Conservation (phyloP, 2,888 invertebrate genomes). For the Ligdia adustata region DNA sequence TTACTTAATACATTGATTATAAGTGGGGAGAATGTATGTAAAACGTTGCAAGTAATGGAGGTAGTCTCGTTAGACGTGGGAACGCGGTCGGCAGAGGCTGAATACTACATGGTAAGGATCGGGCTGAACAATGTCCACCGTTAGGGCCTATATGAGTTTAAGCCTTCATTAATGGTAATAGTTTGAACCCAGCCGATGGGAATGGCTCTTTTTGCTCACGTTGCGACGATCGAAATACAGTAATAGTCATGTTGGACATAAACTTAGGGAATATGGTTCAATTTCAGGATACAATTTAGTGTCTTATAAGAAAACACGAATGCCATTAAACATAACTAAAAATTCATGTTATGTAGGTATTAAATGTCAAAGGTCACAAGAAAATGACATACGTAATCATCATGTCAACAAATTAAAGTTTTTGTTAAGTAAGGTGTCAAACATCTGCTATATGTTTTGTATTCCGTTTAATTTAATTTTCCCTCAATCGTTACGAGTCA, state of each 20-base stretch:
- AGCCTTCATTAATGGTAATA: slow-evolving; percentile 78
- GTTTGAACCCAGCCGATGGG: slow-evolving; percentile 66
- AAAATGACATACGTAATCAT: too few species aligned
- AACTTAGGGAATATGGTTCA: slow-evolving; percentile 23
- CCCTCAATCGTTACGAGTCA: slow-evolving; percentile 19
- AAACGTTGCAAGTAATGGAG: slow-evolving; percentile 76
- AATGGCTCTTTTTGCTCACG: slow-evolving; percentile 70
- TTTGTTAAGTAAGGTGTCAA: too few species aligned
- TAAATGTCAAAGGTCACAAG: too few species aligned
- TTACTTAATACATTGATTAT: slow-evolving; percentile 81
- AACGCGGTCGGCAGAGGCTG: slow-evolving; percentile 53
- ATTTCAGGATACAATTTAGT: not conserved
- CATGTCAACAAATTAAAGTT: too few species aligned
- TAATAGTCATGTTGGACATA: slow-evolving; percentile 64
- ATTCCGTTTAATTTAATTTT: slow-evolving; percentile 9
- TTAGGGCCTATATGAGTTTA: slow-evolving; percentile 71
- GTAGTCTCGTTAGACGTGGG: slow-evolving; percentile 82
- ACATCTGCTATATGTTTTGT: too few species aligned
- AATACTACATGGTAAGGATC: slow-evolving; percentile 71
- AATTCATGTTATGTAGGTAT: too few species aligned
- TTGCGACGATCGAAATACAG: slow-evolving; percentile 49
- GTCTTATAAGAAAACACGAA: slow-evolving; percentile 13
- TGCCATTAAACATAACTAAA: too few species aligned
- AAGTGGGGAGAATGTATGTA: slow-evolving; percentile 77
- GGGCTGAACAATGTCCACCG: slow-evolving; percentile 73